Percentiles rank a stretch among this genome's conserved stretches.
Conservation (phyloP, 2,888 invertebrate species). For the Idaea straminata region DNA sequence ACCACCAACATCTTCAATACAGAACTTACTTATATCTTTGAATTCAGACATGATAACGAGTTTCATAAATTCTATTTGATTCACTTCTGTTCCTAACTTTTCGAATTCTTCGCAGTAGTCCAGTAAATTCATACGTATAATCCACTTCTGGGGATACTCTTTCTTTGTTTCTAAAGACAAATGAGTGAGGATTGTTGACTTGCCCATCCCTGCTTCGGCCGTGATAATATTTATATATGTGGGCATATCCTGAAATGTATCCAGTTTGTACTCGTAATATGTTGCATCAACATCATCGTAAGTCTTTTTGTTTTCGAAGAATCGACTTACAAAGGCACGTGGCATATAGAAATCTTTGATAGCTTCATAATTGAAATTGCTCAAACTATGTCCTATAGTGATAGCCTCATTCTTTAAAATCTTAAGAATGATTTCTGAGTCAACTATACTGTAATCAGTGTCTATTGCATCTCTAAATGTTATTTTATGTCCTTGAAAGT, state of each 20-base stretch:
- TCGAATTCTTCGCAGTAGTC: slow-evolving; percentile 18
- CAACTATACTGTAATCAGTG: slow-evolving; percentile 3
- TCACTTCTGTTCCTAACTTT: slow-evolving; percentile 5
- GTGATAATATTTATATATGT: slow-evolving; percentile 5
- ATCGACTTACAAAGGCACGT: slow-evolving; percentile 2
- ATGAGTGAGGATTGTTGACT: slow-evolving; percentile 28
- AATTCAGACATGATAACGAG: slow-evolving; percentile 3
- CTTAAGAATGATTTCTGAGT: slow-evolving; percentile 11
- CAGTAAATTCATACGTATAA: slow-evolving; percentile 20
- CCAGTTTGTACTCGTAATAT: not conserved
- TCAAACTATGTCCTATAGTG: slow-evolving; percentile 4
- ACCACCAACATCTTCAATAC: not conserved
- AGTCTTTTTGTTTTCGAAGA: not conserved
- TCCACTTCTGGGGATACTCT: slow-evolving; percentile 19
- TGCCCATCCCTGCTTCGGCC: slow-evolving; percentile 29
- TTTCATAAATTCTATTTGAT: not conserved
- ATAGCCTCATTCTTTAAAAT: slow-evolving; percentile 10
- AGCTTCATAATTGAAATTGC: slow-evolving; percentile 7
- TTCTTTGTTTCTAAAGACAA: slow-evolving; percentile 24
- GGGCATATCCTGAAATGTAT: not conserved
- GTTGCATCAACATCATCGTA: too few species aligned
- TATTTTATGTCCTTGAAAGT: slow-evolving; percentile 5
- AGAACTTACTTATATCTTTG: not conserved
- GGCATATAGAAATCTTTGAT: slow-evolving; percentile 9
- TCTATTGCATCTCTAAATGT: slow-evolving; percentile 1